Evolutionary conservation across 2,797 vertebrate genomes (phyloP).

Genomic region (Catamblyrhynchus diadema): DNA sequence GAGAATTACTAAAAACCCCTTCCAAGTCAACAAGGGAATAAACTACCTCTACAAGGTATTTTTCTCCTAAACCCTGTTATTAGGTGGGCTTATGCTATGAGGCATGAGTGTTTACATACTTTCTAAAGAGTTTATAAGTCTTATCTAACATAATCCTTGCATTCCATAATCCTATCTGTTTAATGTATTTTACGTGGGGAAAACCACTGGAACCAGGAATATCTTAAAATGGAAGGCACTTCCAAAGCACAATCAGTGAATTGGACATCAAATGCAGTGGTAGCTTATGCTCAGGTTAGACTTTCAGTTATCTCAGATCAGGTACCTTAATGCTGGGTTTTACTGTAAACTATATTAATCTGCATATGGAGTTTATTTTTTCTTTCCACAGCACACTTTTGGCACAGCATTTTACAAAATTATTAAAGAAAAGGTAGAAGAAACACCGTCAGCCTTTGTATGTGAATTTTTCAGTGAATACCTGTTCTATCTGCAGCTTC

Average conservation of each 20-base stretch:
- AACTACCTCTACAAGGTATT: slow-evolving; percentile 41
- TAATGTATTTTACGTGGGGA: slow-evolving; percentile 12
- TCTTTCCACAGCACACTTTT: not conserved
- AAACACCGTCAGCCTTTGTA: not conserved
- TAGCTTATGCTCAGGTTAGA: not conserved
- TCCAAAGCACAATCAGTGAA: not conserved
- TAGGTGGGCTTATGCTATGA: slow-evolving; percentile 41
- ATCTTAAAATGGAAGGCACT: slow-evolving; percentile 24
- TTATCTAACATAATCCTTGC: slow-evolving; percentile 62
- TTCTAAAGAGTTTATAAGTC: slow-evolving; percentile 44
- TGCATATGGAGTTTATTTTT: not conserved
- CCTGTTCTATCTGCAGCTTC: not conserved
- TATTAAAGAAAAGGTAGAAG: not conserved
- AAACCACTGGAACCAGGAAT: not conserved
- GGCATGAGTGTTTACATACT: slow-evolving; percentile 46
- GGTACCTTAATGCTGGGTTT: not conserved
- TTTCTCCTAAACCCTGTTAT: slow-evolving; percentile 54
- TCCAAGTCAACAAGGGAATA: slow-evolving; percentile 22
- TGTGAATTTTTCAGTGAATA: not conserved
- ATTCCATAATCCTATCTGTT: slow-evolving; percentile 59
- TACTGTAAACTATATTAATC: not conserved
- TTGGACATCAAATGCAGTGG: not conserved
- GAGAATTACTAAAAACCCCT: not conserved
- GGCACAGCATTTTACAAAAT: not conserved
- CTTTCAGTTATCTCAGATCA: not conserved